Conservation (phyloP, 2,797 vertebrate genomes). For the Clarias fuscus region DNA sequence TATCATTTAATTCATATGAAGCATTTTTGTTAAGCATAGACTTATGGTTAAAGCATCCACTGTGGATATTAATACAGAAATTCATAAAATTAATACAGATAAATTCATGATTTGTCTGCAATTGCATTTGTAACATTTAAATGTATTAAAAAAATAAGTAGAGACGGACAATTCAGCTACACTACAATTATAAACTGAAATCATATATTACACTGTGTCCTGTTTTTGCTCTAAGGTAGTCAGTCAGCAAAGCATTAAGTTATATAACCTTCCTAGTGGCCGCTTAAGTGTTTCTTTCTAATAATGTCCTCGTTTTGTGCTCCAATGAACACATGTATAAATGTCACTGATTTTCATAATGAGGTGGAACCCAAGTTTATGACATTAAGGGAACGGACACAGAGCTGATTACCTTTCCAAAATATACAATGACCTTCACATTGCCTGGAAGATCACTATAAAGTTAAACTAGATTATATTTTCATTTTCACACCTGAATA, state of each 20-base stretch:
- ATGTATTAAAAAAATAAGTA: background rate
- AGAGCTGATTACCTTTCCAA: slow-evolving; percentile 35
- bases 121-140: background rate
- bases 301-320: slow-evolving; percentile 14
- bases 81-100: too few species aligned
- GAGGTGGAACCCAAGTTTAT: slow-evolving; percentile 32
- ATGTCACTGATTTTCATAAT: slow-evolving; percentile 52
- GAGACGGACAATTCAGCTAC: background rate
- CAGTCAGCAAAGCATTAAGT: background rate
- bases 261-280: slow-evolving; percentile 10
- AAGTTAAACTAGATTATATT: background rate
- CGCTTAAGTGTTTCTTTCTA: slow-evolving; percentile 19
- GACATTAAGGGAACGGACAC: slow-evolving; percentile 31
- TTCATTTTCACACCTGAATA: background rate
- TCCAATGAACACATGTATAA: slow-evolving; percentile 32
- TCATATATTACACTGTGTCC: background rate
- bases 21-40: too few species aligned
- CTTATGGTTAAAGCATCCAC: too few species aligned
- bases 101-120: background rate
- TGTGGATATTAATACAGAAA: background rate
- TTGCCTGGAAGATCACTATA: background rate
- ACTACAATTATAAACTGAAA: background rate
- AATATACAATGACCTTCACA: slow-evolving; percentile 47
- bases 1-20: too few species aligned
- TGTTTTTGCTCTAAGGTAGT: background rate